phyloP scores from a whole-genome alignment of 1,140 invertebrate genomes.

The Drosophila watanabei region DNA sequence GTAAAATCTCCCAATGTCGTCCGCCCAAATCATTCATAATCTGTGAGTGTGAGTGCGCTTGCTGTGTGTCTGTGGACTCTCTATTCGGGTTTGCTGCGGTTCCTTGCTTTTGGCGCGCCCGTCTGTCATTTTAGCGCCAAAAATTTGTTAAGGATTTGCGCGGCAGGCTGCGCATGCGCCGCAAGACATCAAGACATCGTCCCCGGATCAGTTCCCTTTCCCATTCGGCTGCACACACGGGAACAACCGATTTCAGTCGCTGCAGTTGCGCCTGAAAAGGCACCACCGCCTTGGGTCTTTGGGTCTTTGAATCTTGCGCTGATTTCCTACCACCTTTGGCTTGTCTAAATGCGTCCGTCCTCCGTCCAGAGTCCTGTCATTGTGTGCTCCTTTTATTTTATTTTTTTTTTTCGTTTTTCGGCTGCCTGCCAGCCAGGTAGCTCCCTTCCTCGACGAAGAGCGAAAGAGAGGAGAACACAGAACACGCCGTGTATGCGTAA shows the following conservation, averaged over 20 bases:
- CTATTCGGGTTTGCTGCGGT: constrained; percentile 33
- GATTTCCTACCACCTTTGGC: constrained; percentile 77
- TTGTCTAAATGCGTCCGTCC: constrained; percentile 21
- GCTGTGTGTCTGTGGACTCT: neutral
- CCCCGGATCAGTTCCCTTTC: constrained; percentile 29
- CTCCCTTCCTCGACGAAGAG: constrained; percentile 24
- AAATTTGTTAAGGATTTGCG: constrained; percentile 66
- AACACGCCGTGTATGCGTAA: constrained; percentile 19
- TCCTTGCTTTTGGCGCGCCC: constrained; percentile 60
- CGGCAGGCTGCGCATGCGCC: constrained; percentile 76
- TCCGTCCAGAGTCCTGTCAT: constrained; percentile 48
- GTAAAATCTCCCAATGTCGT: constrained; percentile 31
- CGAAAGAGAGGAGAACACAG: constrained; percentile 8
- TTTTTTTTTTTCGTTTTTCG: constrained; percentile 39
- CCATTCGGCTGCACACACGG: constrained; percentile 56
- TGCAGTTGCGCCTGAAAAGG: constrained; percentile 61
- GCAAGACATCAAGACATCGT: constrained; percentile 70
- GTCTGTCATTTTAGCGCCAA: constrained; percentile 74
- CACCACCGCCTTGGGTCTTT: constrained; percentile 9
- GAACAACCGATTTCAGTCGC: constrained; percentile 60
- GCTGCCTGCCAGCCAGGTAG: constrained; percentile 74
- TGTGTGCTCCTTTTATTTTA: constrained; percentile 33
- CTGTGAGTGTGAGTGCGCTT: constrained; percentile 1
- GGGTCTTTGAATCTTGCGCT: constrained; percentile 48
- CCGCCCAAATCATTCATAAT: constrained; percentile 33